Evolutionary conservation across 2,797 vertebrate genomes (phyloP).

Genomic region (Darevskia nairensis): DNA sequence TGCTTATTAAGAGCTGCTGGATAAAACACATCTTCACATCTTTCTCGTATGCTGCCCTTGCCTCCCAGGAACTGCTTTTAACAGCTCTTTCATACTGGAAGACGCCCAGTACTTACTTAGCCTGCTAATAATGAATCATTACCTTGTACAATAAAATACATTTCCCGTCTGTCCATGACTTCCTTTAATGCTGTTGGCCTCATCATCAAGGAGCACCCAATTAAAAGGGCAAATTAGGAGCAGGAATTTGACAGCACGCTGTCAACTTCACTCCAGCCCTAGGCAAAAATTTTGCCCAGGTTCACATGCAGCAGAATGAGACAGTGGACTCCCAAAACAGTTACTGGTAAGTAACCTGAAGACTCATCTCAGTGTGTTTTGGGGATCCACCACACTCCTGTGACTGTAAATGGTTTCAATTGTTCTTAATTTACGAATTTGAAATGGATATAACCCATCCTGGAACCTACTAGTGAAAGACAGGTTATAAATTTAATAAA

Average conservation of each 20-base stretch:
- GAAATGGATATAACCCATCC: no score
- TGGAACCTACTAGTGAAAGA: no score
- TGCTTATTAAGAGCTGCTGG: slow-evolving; percentile 18
- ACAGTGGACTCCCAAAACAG: neutral
- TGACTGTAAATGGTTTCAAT: no score
- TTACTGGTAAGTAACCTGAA: neutral
- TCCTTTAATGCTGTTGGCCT: neutral
- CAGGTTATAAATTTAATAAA: no score
- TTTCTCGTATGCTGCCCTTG: slow-evolving; percentile 14
- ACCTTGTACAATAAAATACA: accelerated
- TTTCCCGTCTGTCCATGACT: neutral
- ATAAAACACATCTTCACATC: slow-evolving; percentile 11
- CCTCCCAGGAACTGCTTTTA: slow-evolving; percentile 7
- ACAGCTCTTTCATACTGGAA: slow-evolving; percentile 29
- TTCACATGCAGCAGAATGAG: neutral
- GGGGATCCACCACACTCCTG: no score
- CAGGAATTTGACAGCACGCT: neutral
- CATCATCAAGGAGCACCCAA: accelerated
- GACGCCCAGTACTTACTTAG: neutral
- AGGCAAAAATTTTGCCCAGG: neutral
- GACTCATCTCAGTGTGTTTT: no score
- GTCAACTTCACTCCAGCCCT: neutral
- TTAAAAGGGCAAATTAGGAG: neutral
- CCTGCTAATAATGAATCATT: slow-evolving; percentile 19
- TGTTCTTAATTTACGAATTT: no score